Evolutionary conservation across 2,888 invertebrate species (phyloP).

Genomic region (Cephus spinipes): DNA sequence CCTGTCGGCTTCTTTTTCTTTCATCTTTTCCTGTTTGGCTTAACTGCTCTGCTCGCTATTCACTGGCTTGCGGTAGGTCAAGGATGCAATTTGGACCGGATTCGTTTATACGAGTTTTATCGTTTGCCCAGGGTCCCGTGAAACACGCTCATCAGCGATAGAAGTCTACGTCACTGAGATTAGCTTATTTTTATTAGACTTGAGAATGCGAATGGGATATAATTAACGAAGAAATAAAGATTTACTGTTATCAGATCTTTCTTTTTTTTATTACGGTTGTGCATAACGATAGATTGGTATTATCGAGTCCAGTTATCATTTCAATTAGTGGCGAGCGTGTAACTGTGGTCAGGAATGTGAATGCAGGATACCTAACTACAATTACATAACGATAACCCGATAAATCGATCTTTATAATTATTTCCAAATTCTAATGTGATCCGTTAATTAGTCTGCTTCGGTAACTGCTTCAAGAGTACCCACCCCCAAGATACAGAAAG

Average conservation of each 20-base stretch:
- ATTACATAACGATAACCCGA: too few species aligned
- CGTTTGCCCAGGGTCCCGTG: conserved; percentile 22
- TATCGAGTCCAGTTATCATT: background rate
- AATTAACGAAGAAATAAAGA: background rate
- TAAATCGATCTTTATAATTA: too few species aligned
- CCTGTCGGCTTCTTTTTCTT: conserved; percentile 9
- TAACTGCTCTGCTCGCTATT: conserved; percentile 23
- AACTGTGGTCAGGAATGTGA: background rate
- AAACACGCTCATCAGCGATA: background rate
- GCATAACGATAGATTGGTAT: background rate
- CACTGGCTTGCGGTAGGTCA: conserved; percentile 45
- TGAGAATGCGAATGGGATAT: background rate
- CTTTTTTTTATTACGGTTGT: background rate
- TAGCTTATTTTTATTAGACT: background rate
- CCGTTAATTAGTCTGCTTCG: too few species aligned
- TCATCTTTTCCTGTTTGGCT: conserved; percentile 12
- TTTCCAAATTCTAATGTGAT: too few species aligned
- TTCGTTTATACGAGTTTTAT: conserved; percentile 33
- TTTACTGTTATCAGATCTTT: background rate
- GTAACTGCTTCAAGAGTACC: too few species aligned
- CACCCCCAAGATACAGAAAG: too few species aligned
- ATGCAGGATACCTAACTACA: background rate
- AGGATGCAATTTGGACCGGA: conserved; percentile 50
- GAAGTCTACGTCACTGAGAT: background rate
- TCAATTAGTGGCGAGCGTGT: background rate